Conservation (phyloP, 2,797 vertebrate species). For the Champsocephalus gunnari region DNA sequence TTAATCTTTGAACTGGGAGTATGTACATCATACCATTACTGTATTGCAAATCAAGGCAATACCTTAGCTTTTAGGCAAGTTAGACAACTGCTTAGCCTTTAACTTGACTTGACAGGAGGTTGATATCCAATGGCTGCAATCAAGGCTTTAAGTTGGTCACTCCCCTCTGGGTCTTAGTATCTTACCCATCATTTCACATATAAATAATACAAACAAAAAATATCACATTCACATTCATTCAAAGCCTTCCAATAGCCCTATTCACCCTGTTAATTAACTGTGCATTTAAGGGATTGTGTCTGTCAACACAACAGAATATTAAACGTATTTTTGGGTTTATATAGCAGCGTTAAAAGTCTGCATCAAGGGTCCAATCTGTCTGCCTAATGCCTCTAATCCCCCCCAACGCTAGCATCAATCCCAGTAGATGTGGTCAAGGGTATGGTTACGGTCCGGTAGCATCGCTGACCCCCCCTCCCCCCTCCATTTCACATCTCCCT, state of each 20-base stretch:
- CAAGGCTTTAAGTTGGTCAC: slow-evolving; percentile 4
- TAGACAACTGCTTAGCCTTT: slow-evolving; percentile 1
- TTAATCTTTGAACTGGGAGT: slow-evolving; percentile 1
- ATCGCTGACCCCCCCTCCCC: not conserved
- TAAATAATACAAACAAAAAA: no score
- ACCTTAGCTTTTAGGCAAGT: not conserved
- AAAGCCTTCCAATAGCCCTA: not conserved
- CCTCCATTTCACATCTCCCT: slow-evolving; percentile 9
- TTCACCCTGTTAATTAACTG: slow-evolving; percentile 42
- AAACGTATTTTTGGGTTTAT: slow-evolving; percentile 32
- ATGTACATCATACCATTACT: not conserved
- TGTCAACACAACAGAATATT: slow-evolving; percentile 31
- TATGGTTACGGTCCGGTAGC: slow-evolving; percentile 29
- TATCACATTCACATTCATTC: slow-evolving; percentile 1
- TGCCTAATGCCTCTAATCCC: slow-evolving; percentile 66
- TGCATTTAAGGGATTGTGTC: slow-evolving; percentile 52
- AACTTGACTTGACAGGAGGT: slow-evolving; percentile 20
- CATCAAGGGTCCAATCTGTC: slow-evolving; percentile 49
- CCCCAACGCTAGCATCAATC: slow-evolving; percentile 33
- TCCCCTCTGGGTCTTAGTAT: slow-evolving; percentile 7
- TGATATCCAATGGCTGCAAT: slow-evolving; percentile 2
- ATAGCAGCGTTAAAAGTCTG: slow-evolving; percentile 53
- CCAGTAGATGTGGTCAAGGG: slow-evolving; percentile 46
- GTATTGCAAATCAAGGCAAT: slow-evolving; percentile 4
- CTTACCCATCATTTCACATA: not conserved